Evolutionary conservation across 2,888 invertebrate genomes (phyloP).

Genomic region (Drosophila mimica): DNA sequence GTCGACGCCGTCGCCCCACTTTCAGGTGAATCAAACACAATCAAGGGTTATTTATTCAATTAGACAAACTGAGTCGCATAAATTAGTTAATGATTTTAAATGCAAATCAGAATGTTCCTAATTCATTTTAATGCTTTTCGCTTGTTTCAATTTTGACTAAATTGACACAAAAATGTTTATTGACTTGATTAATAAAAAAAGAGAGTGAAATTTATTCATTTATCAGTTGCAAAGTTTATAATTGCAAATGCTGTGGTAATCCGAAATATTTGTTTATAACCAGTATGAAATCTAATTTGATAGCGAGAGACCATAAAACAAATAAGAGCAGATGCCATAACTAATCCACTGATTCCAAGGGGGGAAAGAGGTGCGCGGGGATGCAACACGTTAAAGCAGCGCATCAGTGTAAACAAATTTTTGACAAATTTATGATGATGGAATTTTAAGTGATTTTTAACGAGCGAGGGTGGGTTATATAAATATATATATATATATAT

Average conservation of each 20-base stretch:
- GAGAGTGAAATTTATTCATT: neutral
- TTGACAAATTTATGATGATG: constrained; percentile 85
- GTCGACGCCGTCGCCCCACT: neutral
- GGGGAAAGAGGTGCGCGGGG: neutral
- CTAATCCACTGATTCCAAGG: constrained; percentile 36
- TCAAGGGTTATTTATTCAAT: neutral
- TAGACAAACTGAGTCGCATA: neutral
- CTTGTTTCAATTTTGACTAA: neutral
- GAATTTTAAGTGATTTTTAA: constrained; percentile 85
- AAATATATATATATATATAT: constrained; percentile 5
- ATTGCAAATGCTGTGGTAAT: constrained; percentile 20
- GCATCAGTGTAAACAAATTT: constrained; percentile 50
- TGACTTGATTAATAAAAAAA: neutral
- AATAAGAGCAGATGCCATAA: constrained; percentile 46
- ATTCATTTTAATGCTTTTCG: neutral
- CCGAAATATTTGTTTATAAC: constrained; percentile 26
- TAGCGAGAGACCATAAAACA: constrained; percentile 25
- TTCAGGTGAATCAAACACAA: neutral
- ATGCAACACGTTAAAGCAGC: constrained; percentile 37
- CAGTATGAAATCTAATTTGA: constrained; percentile 26
- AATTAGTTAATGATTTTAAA: neutral
- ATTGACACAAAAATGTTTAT: neutral
- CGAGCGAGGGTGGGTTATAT: constrained; percentile 69
- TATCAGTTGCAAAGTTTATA: constrained; percentile 10
- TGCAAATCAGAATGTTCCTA: neutral